phyloP scores from a whole-genome alignment of 2,113 vertebrate species.

The Campylomormyrus numenius region DNA sequence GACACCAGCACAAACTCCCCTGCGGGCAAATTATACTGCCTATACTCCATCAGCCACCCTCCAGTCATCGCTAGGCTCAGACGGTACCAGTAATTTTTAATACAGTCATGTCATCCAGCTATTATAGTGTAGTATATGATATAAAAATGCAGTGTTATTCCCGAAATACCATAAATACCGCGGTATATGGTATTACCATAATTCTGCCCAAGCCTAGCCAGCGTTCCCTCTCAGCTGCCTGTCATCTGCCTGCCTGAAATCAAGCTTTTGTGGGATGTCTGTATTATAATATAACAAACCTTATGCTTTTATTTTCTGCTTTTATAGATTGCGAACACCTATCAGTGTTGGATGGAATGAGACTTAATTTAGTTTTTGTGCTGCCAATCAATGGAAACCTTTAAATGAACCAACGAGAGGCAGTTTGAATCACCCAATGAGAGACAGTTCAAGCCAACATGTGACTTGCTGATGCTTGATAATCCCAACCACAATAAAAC shows the following conservation, averaged over 20 bases:
- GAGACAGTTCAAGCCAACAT: background rate
- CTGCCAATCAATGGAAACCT: background rate
- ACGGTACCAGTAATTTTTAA: background rate
- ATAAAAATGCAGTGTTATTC: background rate
- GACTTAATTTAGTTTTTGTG: background rate
- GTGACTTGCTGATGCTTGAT: background rate
- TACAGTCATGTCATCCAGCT: background rate
- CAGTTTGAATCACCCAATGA: background rate
- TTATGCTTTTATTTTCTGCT: background rate
- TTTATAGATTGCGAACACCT: background rate
- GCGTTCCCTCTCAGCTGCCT: background rate
- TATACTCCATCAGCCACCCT: background rate
- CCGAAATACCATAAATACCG: background rate
- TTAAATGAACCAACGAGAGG: background rate
- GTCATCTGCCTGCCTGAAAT: background rate
- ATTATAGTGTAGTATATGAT: background rate
- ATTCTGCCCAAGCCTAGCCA: background rate
- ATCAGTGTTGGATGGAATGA: background rate
- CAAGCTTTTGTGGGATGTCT: background rate
- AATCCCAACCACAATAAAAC: background rate
- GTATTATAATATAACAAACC: background rate
- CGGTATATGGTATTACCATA: background rate
- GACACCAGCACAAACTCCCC: background rate
- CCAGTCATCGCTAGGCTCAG: background rate
- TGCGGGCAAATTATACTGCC: background rate